Conservation (phyloP, 2,797 vertebrate species). For the Scyliorhinus canicula region DNA sequence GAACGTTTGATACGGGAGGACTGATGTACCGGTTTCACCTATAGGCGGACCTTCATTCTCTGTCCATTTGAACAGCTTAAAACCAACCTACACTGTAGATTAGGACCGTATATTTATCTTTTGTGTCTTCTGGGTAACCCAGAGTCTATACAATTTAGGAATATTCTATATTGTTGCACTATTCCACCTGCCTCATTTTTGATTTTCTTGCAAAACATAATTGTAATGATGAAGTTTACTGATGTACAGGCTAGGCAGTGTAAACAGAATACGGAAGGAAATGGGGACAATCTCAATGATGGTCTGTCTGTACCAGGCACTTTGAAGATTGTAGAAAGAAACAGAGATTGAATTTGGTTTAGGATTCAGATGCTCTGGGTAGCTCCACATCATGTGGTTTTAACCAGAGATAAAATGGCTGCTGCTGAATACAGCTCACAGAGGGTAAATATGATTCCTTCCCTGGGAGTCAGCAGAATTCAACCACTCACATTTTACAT, state of each 20-base stretch:
- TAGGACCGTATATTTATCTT: not conserved
- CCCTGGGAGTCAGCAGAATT: not conserved
- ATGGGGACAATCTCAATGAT: not conserved
- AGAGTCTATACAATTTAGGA: not conserved
- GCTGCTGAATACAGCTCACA: not conserved
- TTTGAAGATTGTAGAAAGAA: not conserved
- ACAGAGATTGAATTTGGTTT: not conserved
- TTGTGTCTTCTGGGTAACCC: not conserved
- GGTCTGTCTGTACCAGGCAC: not conserved
- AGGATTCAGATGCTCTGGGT: not conserved
- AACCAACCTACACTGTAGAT: not conserved
- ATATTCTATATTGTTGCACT: not conserved
- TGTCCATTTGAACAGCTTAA: not conserved
- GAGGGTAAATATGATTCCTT: not conserved
- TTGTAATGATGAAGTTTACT: not conserved
- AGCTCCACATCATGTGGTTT: not conserved
- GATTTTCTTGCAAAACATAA: not conserved
- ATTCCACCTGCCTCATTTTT: not conserved
- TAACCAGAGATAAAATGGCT: not conserved
- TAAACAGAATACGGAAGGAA: not conserved
- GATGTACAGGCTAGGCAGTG: not conserved
- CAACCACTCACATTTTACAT: not conserved
- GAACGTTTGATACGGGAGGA: not conserved
- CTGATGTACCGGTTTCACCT: not conserved
- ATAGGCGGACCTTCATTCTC: not conserved